phyloP scores from a whole-genome alignment of 2,113 vertebrate species.

The Coturnix japonica region DNA sequence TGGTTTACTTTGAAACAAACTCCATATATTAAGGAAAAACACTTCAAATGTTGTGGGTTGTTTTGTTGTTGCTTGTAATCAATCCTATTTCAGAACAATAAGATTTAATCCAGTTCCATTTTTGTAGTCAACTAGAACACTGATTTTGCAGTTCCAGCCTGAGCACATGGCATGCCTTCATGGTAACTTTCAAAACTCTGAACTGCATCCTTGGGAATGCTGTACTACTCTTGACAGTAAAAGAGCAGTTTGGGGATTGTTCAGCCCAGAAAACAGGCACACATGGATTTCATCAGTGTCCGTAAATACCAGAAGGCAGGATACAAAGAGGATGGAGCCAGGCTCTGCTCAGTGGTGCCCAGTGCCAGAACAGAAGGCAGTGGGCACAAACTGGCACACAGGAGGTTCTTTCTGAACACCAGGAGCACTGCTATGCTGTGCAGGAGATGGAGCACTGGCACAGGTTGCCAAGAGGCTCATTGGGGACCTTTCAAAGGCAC shows the following conservation, averaged over 20 bases:
- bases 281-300: background rate
- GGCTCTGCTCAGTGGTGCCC: background rate
- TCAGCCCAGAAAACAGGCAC: background rate
- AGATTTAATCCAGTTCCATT: background rate
- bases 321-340: background rate
- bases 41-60: background rate
- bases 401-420: background rate
- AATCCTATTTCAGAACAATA: background rate
- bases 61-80: background rate
- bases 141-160: constrained; percentile 12
- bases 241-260: background rate
- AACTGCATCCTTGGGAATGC: constrained; percentile 34
- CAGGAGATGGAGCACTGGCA: background rate
- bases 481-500: background rate
- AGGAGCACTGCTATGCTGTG: background rate
- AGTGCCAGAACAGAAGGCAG: background rate
- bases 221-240: background rate
- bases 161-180: background rate
- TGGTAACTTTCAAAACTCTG: constrained; percentile 1
- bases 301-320: background rate
- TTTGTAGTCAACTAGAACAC: background rate
- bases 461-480: background rate
- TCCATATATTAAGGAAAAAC: background rate
- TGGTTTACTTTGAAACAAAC: background rate
- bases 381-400: background rate